Conservation (phyloP, 2,113 vertebrate species). For the Pseudopipra pipra region DNA sequence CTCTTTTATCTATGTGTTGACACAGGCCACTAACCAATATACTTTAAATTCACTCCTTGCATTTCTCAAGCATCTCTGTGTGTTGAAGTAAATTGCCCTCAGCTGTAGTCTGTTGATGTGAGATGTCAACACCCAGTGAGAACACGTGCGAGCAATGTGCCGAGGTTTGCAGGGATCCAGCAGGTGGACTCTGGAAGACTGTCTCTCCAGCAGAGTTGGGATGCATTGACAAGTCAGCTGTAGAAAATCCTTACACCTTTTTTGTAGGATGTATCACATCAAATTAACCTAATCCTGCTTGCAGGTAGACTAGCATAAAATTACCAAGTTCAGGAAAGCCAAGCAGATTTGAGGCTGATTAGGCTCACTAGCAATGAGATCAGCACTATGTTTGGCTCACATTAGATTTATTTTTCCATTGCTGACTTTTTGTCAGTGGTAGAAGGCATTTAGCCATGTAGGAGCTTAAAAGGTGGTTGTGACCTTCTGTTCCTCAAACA, state of each 20-base stretch:
- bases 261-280: background rate
- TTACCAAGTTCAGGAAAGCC: background rate
- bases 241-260: background rate
- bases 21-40: background rate
- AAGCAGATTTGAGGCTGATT: background rate
- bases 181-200: background rate
- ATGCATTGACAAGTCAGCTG: background rate
- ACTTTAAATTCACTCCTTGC: background rate
- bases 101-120: background rate
- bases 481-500: background rate
- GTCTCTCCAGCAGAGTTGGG: background rate
- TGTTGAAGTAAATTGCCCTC: background rate
- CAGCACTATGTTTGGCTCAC: background rate
- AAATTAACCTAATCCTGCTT: background rate
- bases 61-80: background rate
- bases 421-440: background rate
- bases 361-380: background rate
- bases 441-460: background rate
- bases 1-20: background rate
- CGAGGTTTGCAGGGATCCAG: background rate
- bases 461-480: background rate
- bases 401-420: background rate
- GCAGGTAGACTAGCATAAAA: background rate
- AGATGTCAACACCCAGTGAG: background rate
- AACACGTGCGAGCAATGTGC: accelerated